phyloP scores from a whole-genome alignment of 2,888 invertebrate species.

The Leptinotarsa tumamoca region DNA sequence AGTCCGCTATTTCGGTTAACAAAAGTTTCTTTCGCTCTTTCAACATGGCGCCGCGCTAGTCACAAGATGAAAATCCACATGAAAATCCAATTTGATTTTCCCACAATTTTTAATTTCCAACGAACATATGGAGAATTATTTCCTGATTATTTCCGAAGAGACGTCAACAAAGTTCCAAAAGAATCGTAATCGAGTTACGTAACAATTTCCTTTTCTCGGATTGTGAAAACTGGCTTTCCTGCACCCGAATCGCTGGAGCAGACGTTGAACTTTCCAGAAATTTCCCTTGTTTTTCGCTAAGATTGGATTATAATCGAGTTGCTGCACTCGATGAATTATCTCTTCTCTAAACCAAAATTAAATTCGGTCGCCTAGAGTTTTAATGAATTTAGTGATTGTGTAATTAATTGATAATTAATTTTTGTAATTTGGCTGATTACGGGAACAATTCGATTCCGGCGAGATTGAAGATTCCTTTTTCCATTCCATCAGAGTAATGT shows the following conservation, averaged over 20 bases:
- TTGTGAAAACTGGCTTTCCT: neutral
- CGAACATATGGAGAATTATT: neutral
- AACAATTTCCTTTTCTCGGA: conserved; percentile 3
- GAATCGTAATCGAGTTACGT: neutral
- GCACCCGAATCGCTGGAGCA: conserved; percentile 8
- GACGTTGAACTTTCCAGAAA: conserved; percentile 33
- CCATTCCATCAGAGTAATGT: neutral
- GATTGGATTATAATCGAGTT: conserved; percentile 41
- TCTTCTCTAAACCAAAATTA: conserved; percentile 31
- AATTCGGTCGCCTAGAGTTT: conserved; percentile 23
- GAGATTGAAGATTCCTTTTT: neutral
- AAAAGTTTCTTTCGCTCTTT: too few species aligned
- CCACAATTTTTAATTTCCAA: neutral
- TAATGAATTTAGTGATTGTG: conserved; percentile 30
- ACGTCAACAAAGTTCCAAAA: neutral
- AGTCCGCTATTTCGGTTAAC: too few species aligned
- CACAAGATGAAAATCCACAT: too few species aligned
- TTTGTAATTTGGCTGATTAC: conserved; percentile 24
- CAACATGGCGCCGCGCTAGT: too few species aligned
- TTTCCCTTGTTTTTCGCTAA: conserved; percentile 33
- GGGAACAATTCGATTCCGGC: conserved; percentile 7
- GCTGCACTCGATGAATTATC: conserved; percentile 37
- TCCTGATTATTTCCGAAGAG: neutral
- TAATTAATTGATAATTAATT: conserved; percentile 25
- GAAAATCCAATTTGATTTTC: neutral